These are phyloP conservation scores for Trissolcus basalis DNA, from an alignment of 1,140 invertebrate genomes.

Conservation along the genomic window DNA sequence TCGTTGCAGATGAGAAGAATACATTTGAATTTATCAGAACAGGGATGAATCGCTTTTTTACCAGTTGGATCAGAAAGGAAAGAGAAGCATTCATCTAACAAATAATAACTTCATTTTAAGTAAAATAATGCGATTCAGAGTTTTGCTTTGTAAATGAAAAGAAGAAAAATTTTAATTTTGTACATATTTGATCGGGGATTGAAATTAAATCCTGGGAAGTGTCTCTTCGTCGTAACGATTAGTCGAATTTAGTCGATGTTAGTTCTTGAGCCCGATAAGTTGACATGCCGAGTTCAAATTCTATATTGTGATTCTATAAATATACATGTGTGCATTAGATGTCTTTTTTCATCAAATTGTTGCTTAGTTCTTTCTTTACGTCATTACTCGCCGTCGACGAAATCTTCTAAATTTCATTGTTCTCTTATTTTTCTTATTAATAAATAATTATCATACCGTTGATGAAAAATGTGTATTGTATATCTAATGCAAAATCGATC, in stretches of 20 bases:
- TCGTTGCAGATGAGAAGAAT: no score
- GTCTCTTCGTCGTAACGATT: constrained; percentile 39
- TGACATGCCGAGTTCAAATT: constrained; percentile 67
- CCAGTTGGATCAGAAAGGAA: no score
- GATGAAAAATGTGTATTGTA: not conserved
- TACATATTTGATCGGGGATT: not conserved
- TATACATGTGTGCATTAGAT: constrained; percentile 57
- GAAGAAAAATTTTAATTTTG: not conserved
- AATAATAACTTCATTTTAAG: no score
- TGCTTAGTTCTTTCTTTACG: constrained; percentile 67
- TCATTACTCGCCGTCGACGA: constrained; percentile 54
- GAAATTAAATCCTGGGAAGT: constrained; percentile 12
- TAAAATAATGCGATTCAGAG: no score
- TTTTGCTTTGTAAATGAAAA: no score
- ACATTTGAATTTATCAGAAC: no score
- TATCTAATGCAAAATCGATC: no score
- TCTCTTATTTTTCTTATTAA: constrained; percentile 4
- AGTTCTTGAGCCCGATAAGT: constrained; percentile 66
- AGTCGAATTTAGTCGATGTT: constrained; percentile 63
- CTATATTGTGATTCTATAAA: constrained; percentile 42
- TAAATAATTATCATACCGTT: not conserved
- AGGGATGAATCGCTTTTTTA: no score
- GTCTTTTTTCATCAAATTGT: constrained; percentile 66
- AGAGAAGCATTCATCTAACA: no score
- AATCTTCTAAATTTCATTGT: constrained; percentile 1